These are phyloP conservation scores for Leptinotarsa juncta DNA, from an alignment of 2,888 invertebrate genomes.

Conservation along the genomic window DNA sequence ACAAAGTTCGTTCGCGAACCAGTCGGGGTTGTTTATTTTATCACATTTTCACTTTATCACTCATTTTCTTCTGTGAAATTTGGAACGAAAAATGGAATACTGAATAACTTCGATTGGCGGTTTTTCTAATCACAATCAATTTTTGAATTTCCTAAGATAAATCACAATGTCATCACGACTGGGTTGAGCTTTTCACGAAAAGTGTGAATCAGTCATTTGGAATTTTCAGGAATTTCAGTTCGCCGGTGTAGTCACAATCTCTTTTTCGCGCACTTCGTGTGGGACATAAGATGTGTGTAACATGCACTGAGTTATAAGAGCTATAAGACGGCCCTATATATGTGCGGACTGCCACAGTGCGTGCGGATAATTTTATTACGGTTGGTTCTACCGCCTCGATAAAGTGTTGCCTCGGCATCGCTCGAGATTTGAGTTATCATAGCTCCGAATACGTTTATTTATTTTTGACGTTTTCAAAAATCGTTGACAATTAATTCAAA, in stretches of 20 bases:
- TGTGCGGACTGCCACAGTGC: conserved; percentile 55
- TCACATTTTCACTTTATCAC: conserved; percentile 49
- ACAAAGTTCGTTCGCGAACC: conserved; percentile 38
- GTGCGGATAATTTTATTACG: conserved; percentile 53
- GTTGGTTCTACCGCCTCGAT: conserved; percentile 53
- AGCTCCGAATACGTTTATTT: neutral
- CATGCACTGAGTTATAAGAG: conserved; percentile 56
- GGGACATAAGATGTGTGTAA: conserved; percentile 49
- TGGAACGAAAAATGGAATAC: conserved; percentile 31
- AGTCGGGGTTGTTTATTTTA: conserved; percentile 30
- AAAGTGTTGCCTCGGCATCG: conserved; percentile 42
- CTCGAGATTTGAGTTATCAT: conserved; percentile 19
- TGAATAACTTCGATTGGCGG: conserved; percentile 30
- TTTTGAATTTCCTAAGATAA: conserved; percentile 36
- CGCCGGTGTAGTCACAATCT: conserved; percentile 34
- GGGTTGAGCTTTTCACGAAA: conserved; percentile 35
- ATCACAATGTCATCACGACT: conserved; percentile 46
- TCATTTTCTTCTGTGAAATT: conserved; percentile 32
- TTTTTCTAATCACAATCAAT: conserved; percentile 37
- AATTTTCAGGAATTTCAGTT: conserved; percentile 35
- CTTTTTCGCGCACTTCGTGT: conserved; percentile 38
- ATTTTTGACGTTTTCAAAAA: neutral
- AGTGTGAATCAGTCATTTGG: conserved; percentile 36
- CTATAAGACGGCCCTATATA: conserved; percentile 58
- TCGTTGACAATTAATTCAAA: neutral